Conservation (phyloP, 2,888 invertebrate genomes). For the Tetrapedia diversipes region DNA sequence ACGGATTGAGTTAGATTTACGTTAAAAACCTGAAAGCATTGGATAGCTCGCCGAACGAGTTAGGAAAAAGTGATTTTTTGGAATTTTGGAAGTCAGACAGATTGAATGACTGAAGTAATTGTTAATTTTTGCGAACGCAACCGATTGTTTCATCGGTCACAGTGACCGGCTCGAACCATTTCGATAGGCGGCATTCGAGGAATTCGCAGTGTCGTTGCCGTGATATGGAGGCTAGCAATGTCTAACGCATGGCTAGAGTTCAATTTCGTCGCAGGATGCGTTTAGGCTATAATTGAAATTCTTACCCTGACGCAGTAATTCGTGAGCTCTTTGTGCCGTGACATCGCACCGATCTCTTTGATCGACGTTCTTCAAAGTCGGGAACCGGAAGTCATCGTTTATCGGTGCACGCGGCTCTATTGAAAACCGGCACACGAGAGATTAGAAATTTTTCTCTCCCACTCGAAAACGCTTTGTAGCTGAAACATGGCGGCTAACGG, state of each 20-base stretch:
- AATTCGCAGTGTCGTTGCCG: conserved; percentile 38
- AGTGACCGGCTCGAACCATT: conserved; percentile 23
- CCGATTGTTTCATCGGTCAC: conserved; percentile 15
- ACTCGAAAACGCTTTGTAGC: background rate
- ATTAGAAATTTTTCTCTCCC: conserved; percentile 23
- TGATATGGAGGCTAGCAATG: conserved; percentile 30
- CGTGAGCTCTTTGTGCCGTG: conserved; percentile 55
- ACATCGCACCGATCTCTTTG: conserved; percentile 52
- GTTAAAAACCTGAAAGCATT: too few species aligned
- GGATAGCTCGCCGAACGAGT: too few species aligned
- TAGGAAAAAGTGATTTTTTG: too few species aligned
- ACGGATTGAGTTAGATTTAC: too few species aligned
- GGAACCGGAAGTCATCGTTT: conserved; percentile 56
- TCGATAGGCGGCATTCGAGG: conserved; percentile 35
- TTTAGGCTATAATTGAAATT: conserved; percentile 65
- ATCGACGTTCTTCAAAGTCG: conserved; percentile 62
- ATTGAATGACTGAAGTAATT: background rate
- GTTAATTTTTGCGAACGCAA: conserved; percentile 11
- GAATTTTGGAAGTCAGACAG: background rate
- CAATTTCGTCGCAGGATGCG: conserved; percentile 32
- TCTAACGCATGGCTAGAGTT: conserved; percentile 44
- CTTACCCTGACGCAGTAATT: conserved; percentile 64
- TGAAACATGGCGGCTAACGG: too few species aligned
- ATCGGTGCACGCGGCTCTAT: conserved; percentile 32
- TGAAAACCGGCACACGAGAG: background rate